Base-by-base conservation (phyloP, 2,797 vertebrate species). In the Cynodonichthys magdalenae region DNA sequence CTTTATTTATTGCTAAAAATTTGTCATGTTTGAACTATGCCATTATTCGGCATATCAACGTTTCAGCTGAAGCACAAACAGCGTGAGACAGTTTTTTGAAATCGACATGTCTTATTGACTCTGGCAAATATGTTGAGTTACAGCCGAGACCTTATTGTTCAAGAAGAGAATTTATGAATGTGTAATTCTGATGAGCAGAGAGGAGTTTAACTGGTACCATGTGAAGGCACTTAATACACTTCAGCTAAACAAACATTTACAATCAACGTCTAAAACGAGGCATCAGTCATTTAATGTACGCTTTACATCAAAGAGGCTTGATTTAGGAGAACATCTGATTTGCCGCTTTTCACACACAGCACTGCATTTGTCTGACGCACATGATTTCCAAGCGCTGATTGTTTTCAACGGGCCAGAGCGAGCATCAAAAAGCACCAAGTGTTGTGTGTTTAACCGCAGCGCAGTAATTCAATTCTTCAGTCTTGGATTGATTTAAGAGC, bases 381-480 rank as follows among this genome's bases (percentile, higher is more conserved):
- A 20, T 15, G 19, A 59, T 71, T 79, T 68, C 42, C 31, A 74
- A 70, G 71, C 57, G 34, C 2, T 29, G 46, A 27, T 74, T 76
- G 72, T 85, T 88, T 81, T 60, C 71, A 68, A 59, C 42, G 48
- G 71, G 58, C 34, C 42, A 63, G 49, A 8, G 27, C 57, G 28
- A 53, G 69, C 73, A 79, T 79, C 67, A 73, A 83, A 24, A 83
- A 76, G 78, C 64, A 55, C 50, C 44, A 27, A 70, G 71, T 64
- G 44, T 19, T 53, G 55, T 47, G n/a, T n/a, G 64, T 74, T 29
- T 29, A 81, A 80, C 80, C 83, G 34, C 77, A 66, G 54, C 27
- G 68, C 15, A 53, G 0, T 59, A 36, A 75, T 67, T 74, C 39
- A 78, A 55, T 45, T 70, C 53, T 68, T 42, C 47, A 28, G 61